A percentile compares a stretch with the other conserved stretches of the same genome.
Conservation (phyloP, 92 coral and sea anemone genomes). For the Umimayanthus chanpuru region DNA sequence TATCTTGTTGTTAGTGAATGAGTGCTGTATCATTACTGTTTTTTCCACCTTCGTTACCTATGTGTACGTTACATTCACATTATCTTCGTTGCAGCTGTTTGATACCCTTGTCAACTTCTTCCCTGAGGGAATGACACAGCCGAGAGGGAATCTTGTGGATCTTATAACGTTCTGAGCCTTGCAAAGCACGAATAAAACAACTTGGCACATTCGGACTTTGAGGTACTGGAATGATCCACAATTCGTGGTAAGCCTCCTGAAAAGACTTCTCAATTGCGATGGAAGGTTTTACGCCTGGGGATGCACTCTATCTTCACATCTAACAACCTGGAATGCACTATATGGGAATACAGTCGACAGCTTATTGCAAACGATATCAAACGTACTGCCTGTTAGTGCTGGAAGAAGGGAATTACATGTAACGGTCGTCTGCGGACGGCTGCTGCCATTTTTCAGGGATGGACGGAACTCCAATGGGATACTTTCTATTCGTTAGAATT, state of each 20-base stretch:
- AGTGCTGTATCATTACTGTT: background rate
- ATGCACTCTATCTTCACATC: background rate
- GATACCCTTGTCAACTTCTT: conserved; percentile 87
- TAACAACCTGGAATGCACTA: background rate
- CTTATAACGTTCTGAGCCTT: conserved; percentile 74
- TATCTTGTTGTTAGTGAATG: no score
- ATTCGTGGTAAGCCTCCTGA: background rate
- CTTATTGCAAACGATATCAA: background rate
- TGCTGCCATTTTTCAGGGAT: background rate
- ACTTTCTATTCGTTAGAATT: no score
- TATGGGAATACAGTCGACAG: background rate
- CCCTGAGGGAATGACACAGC: conserved; percentile 96
- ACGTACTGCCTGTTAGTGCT: no score
- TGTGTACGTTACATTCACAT: background rate
- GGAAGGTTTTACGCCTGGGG: background rate
- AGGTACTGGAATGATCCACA: background rate
- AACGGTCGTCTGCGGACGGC: no score
- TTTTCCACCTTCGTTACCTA: background rate
- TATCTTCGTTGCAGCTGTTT: conserved; percentile 70
- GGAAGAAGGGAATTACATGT: no score
- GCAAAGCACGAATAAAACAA: background rate
- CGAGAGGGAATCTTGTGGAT: conserved; percentile 90
- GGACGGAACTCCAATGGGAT: background rate
- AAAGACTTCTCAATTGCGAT: background rate
- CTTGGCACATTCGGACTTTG: background rate